Base-by-base conservation (phyloP, 2,113 vertebrate species). In the Elgaria multicarinata region DNA sequence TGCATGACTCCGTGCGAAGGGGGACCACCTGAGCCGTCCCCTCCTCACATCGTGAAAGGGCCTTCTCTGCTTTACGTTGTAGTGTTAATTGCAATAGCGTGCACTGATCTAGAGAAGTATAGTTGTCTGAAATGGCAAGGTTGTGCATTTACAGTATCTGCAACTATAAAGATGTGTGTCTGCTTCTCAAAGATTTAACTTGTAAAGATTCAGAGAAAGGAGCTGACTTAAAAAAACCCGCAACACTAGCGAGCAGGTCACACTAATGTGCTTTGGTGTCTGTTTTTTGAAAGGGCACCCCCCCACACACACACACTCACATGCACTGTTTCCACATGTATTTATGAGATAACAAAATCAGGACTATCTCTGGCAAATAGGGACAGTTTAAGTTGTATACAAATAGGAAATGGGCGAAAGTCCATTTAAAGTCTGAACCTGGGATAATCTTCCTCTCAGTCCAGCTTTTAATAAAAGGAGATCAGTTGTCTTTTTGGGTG, bases 151-250 rank as follows among this genome's bases (percentile, higher is more conserved):
- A 50, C 8, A 50, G 46, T 50, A 8, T n/a, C n/a, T n/a, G n/a
- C n/a, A n/a, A n/a, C n/a, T n/a, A n/a, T n/a, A n/a, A n/a, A 76
- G 22, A 28, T 62, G 58, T 24, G 74, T 39, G 42, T 44, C 39
- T 42, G 8, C 72, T 76, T 7, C 74, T 39, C 22, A 44, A 24
- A 76, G 5, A 44, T 76, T 26, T 76, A 44, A 44, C 22, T 44
- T 44, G 39, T 8, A 44, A n/a, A 22, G 71, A 44, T 9, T 22
- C 39, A 10, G 39, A 42, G 39, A 76, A 79, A 53, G 28, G 4
- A n/a, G 28, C 16, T 53, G 13, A 18, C 4, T 3, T 8, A 1
- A 2, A 28, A n/a, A 22, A 80, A n/a, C 0, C 24, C 3, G 36
- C 18, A 4, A 72, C 24, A 16, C 14, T 72, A 72, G 69, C n/a